These are phyloP conservation scores for Drosophila borealis DNA, from an alignment of 2,888 invertebrate species.

Conservation along the genomic window DNA sequence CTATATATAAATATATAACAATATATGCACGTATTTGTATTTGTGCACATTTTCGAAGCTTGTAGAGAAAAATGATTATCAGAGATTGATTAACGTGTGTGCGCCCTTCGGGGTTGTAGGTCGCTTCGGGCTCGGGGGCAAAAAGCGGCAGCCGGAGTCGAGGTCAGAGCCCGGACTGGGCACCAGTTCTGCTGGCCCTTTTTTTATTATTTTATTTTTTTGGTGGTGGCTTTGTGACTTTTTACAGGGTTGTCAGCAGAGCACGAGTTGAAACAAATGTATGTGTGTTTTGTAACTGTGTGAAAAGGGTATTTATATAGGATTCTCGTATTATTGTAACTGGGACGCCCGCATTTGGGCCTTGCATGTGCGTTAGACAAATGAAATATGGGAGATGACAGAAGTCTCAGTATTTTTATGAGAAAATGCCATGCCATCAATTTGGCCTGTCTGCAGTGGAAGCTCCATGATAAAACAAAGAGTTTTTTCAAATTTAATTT, in stretches of 20 bases:
- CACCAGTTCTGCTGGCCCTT: constrained; percentile 26
- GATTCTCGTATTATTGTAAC: constrained; percentile 39
- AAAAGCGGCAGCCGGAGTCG: constrained; percentile 8
- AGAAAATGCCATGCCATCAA: constrained; percentile 30
- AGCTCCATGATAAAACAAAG: neutral
- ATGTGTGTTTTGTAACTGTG: constrained; percentile 32
- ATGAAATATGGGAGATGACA: constrained; percentile 42
- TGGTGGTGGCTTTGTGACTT: constrained; percentile 73
- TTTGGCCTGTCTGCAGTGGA: constrained; percentile 12
- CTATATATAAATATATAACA: neutral
- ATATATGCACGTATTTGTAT: constrained; percentile 20
- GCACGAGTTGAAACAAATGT: constrained; percentile 57
- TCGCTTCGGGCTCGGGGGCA: constrained; percentile 5
- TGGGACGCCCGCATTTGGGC: constrained; percentile 50
- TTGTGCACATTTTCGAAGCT: constrained; percentile 28
- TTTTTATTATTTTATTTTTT: constrained; percentile 14
- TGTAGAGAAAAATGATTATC: constrained; percentile 65
- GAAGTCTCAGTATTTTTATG: constrained; percentile 20
- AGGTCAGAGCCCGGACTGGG: constrained; percentile 30
- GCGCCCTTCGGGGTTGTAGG: constrained; percentile 43
- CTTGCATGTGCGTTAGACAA: constrained; percentile 37
- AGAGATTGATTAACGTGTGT: constrained; percentile 70
- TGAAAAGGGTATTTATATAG: constrained; percentile 57
- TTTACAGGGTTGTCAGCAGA: constrained; percentile 42
- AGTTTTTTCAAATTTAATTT: constrained; percentile 20